Evolutionary conservation across 2,113 vertebrate genomes (phyloP).

Genomic region (Pseudorasbora parva): DNA sequence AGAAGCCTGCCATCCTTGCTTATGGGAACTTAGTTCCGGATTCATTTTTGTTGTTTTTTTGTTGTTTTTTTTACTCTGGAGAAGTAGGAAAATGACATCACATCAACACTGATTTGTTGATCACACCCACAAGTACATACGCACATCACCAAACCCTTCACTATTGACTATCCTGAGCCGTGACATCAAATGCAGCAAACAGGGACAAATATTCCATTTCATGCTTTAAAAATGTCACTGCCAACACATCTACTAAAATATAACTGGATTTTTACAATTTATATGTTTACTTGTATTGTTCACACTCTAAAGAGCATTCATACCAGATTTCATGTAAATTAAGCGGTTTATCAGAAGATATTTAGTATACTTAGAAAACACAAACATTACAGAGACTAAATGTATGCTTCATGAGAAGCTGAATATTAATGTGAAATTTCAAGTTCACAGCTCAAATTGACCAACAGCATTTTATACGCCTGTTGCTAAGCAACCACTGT

Average conservation of each 20-base stretch:
- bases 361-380: too few relatives aligned
- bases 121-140: not conserved
- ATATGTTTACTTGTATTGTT: not conserved
- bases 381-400: too few relatives aligned
- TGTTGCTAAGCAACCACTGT: not conserved
- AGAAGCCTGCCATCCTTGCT: not conserved
- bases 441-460: not conserved
- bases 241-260: not conserved
- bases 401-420: not conserved
- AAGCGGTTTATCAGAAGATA: too few relatives aligned
- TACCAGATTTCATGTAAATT: too few relatives aligned
- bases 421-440: not conserved
- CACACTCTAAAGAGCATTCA: too few relatives aligned
- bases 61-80: not conserved
- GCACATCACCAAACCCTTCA: not conserved
- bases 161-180: not conserved
- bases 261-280: not conserved
- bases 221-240: constrained; percentile 7
- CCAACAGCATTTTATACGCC: not conserved
- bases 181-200: not conserved
- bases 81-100: not conserved
- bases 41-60: not conserved
- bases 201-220: constrained; percentile 20
- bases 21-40: not conserved
- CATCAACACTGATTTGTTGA: not conserved